Conservation (phyloP, 2,797 vertebrate species). For the Myiotriccus ornatus region DNA sequence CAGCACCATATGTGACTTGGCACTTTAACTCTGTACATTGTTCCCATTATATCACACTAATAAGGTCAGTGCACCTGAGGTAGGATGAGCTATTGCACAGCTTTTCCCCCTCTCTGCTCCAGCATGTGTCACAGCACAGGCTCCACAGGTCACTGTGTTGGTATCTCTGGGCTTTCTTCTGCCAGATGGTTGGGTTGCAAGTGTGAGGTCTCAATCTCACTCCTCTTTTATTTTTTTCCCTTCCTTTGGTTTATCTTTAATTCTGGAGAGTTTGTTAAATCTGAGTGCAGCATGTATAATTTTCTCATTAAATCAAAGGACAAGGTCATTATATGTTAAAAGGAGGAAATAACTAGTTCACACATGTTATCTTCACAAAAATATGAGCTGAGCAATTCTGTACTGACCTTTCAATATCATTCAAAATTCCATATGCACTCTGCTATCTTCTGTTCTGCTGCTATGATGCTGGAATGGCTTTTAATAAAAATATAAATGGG, state of each 20-base stretch:
- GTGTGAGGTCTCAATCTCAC: background rate
- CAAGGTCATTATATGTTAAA: conserved; percentile 70
- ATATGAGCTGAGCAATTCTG: conserved; percentile 56
- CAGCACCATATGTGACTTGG: background rate
- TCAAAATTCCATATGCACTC: conserved; percentile 45
- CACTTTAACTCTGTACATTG: background rate
- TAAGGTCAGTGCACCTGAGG: background rate
- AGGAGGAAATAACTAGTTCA: conserved; percentile 63
- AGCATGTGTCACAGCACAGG: background rate
- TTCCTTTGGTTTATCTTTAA: conserved; percentile 44
- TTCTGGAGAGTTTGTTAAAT: conserved; percentile 67
- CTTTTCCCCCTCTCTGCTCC: background rate
- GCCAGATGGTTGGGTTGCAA: conserved; percentile 32
- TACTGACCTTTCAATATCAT: conserved; percentile 67
- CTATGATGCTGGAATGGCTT: background rate
- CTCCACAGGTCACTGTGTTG: background rate
- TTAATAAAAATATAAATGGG: background rate
- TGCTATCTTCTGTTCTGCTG: background rate
- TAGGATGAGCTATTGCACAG: background rate
- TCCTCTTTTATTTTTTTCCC: background rate
- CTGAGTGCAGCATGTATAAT: conserved; percentile 69
- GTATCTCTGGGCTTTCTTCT: conserved; percentile 14
- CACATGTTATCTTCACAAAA: conserved; percentile 55
- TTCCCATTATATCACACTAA: background rate
- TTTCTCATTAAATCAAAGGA: conserved; percentile 73